These are phyloP conservation scores for Anthoscopus minutus DNA, from an alignment of 2,113 vertebrate species.

Conservation along the genomic window DNA sequence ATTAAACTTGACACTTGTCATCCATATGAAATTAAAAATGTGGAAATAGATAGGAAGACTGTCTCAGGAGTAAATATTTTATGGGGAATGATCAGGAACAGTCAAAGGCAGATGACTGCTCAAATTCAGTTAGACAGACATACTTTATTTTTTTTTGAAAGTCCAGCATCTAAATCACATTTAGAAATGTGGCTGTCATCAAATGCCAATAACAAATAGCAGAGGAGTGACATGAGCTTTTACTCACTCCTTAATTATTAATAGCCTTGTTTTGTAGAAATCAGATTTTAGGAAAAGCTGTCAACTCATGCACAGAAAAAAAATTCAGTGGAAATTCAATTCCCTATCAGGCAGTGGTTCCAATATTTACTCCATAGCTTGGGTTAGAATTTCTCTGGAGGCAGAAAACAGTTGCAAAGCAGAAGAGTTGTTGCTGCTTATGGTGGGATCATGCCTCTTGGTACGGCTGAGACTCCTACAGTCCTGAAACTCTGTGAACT, in stretches of 20 bases:
- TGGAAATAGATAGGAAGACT: background rate
- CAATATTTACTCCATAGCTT: background rate
- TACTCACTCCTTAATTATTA: conserved; percentile 53
- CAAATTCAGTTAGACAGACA: conserved; percentile 40
- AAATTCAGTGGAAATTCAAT: background rate
- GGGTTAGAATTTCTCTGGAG: background rate
- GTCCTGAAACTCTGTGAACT: background rate
- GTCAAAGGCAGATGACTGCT: background rate
- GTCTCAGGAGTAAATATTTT: conserved; percentile 8
- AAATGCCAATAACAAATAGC: conserved; percentile 50
- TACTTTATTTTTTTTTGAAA: conserved; percentile 50
- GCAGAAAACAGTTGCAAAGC: background rate
- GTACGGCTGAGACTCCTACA: accelerated
- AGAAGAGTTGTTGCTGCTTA: background rate
- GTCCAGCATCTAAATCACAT: conserved; percentile 28
- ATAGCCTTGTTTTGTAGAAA: conserved; percentile 42
- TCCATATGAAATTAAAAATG: background rate
- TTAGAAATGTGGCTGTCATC: conserved; percentile 56
- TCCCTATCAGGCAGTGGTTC: background rate
- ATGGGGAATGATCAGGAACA: background rate
- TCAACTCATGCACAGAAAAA: background rate
- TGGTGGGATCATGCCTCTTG: background rate
- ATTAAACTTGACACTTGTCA: background rate
- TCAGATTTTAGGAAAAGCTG: conserved; percentile 6
- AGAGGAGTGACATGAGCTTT: conserved; percentile 35